Evolutionary conservation across 1,140 invertebrate species (phyloP), one percentile per base, ranked within the genome.

Genomic region (Anoplolepis gracilipes): DNA sequence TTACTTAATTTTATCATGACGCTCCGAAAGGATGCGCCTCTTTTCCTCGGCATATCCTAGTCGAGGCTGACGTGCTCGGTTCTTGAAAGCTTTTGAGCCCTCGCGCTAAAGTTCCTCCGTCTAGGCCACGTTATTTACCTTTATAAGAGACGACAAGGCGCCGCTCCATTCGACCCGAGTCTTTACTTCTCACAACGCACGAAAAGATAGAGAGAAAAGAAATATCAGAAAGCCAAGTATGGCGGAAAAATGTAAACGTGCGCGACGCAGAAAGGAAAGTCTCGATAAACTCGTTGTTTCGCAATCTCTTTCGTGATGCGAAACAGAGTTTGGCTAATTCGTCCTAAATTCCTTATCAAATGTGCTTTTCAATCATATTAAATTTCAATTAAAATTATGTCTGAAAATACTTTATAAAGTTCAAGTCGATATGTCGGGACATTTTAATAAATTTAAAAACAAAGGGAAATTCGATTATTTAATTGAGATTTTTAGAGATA

Each of bases 1-100:
- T 84, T 84, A 84, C 61, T 77, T 84, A 84, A 84, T 84, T 77
- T 84, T 84, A 84, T 84, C 72, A 77, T 77, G 72, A 77, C 57
- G 72, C 81, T 64, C 72, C 59, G 72, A 64, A 67, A 42, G 72
- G 57, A 84, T 64, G 78, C 67, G 67, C 22, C 67, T 28, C 67
- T 73, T 49, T 73, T 59, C 67, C 25, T 33, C 36, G 22, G 36
- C 53, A 19, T 81, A 72, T 81, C 78, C 65, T 72, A 59, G 78
- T 46, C 49, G 78, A 8, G 36, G 53, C 67, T 73, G 78, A 82
- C 78, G 67, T 61, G 67, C 78, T 42, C 59, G 81, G 81, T 77
- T 76, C 70, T 84, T 84, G 70, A 84, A 77, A 75, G 73, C 81
- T 84, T 84, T 84, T 84, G 70, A 75, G 81, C 72, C 11, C 39